Evolutionary conservation across 92 coral and sea anemone species (phyloP), one percentile per base, ranked within the genome.

Genomic region (Muricea muricata): DNA sequence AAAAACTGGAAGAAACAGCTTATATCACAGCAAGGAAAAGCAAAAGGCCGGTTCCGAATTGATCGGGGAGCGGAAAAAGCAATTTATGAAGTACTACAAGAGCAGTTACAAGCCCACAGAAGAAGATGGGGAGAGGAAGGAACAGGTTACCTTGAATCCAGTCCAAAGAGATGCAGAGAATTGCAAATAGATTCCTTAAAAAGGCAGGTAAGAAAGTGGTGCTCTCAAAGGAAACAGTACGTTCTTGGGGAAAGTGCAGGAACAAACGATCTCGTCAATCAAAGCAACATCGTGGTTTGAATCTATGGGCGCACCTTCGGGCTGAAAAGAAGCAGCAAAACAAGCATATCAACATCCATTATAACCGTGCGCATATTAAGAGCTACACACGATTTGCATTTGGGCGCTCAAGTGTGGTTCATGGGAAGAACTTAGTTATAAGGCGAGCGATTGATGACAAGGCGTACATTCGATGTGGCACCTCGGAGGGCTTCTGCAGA

Each of bases 61-160:
- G 50, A 45, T 12, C 4, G 50, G 1, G 50, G 50, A 2, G 50
- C 50, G 14, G 50, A 86, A 54, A 18, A 25, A 1, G 89, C 89
- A 14, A 68, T 86, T 15, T 48, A 52, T 18, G 79, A 40, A 45
- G 85, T 86, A 14, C 45, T 86, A 13, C 56, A 55, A 20, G 89
- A 86, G 41, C 89, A 79, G 46, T 24, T 48, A 30, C 48, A 86
- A 79, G 89, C 89, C 25, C 85, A 86, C 45, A 73, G 84, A 12
- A 46, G 85, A 54, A 67, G 89, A 41, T 77, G 89, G 89, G 89
- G 89, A 18, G 89, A 85, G 25, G 89, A 85, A 48, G 89, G 89
- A 35, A 85, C 89, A 17, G 78, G 84, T 5, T 85, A 85, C 66
- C 18, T 78, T 14, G 89, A 85, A 45, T 76, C 37, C 81, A 65